phyloP scores from a whole-genome alignment of 2,797 vertebrate genomes.

The Psittacula derbiana region DNA sequence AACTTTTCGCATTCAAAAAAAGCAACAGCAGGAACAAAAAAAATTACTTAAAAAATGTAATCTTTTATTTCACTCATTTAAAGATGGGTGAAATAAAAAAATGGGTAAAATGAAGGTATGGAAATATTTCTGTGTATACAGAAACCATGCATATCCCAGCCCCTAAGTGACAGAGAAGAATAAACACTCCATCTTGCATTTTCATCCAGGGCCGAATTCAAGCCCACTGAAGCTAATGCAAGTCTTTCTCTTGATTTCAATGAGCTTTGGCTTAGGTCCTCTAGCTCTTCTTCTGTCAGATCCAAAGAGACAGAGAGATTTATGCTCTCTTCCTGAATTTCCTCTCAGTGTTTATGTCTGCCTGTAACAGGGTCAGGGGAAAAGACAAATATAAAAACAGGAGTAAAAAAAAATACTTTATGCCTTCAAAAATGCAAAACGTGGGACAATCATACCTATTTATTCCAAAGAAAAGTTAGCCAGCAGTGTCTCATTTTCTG shows the following conservation, averaged over 20 bases:
- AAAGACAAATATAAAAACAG: background rate
- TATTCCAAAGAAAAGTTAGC: background rate
- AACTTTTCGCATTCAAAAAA: background rate
- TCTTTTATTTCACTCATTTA: background rate
- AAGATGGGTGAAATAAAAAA: background rate
- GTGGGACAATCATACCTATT: background rate
- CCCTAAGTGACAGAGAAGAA: background rate
- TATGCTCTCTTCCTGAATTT: slow-evolving; percentile 3
- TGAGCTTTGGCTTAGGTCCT: background rate
- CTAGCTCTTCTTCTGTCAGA: background rate
- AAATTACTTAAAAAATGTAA: background rate
- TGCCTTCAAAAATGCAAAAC: background rate
- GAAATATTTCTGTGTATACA: background rate
- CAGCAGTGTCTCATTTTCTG: background rate
- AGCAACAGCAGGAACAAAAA: background rate
- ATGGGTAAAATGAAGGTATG: background rate
- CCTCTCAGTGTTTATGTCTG: background rate
- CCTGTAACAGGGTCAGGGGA: background rate
- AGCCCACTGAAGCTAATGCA: background rate
- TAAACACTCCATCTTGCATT: background rate
- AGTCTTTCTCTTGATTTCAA: background rate
- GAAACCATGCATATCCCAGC: background rate
- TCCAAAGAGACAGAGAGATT: slow-evolving; percentile 7
- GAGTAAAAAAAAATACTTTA: background rate
- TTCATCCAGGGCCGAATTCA: background rate